Evolutionary conservation across 2,888 invertebrate species (phyloP).

Genomic region (Erebia epiphron): DNA sequence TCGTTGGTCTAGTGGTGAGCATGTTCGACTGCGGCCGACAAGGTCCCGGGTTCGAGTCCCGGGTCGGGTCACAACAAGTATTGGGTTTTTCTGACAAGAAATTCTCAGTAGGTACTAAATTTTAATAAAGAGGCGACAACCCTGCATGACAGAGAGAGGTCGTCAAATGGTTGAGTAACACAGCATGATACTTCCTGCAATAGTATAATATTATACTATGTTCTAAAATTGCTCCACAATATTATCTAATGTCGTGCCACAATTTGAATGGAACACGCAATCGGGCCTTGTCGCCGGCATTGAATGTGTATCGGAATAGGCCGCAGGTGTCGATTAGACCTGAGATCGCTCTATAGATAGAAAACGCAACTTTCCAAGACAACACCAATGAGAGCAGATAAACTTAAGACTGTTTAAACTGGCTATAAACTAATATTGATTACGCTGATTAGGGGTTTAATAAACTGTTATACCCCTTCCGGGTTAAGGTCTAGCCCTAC

Average conservation of each 20-base stretch:
- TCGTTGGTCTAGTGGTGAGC: no score
- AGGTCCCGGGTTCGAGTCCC: no score
- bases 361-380: constrained; percentile 45
- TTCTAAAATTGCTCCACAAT: constrained; percentile 29
- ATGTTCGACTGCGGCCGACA: no score
- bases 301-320: constrained; percentile 58
- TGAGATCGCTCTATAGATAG: constrained; percentile 58
- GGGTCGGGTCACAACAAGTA: no score
- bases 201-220: constrained; percentile 25
- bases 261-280: constrained; percentile 75
- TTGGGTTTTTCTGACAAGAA: no score
- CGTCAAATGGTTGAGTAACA: constrained; percentile 9
- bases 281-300: constrained; percentile 60
- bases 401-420: constrained; percentile 11
- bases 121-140: not conserved
- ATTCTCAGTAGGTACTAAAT: no score
- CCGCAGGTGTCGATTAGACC: constrained; percentile 74
- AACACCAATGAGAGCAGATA: constrained; percentile 10
- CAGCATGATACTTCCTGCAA: constrained; percentile 7
- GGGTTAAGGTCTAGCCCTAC: not conserved
- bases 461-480: not conserved
- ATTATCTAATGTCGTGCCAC: constrained; percentile 48
- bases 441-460: not conserved
- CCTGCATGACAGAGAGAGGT: not conserved
- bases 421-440: constrained; percentile 1